phyloP scores from a whole-genome alignment of 2,888 invertebrate species.

The Drosophila maculinotata region DNA sequence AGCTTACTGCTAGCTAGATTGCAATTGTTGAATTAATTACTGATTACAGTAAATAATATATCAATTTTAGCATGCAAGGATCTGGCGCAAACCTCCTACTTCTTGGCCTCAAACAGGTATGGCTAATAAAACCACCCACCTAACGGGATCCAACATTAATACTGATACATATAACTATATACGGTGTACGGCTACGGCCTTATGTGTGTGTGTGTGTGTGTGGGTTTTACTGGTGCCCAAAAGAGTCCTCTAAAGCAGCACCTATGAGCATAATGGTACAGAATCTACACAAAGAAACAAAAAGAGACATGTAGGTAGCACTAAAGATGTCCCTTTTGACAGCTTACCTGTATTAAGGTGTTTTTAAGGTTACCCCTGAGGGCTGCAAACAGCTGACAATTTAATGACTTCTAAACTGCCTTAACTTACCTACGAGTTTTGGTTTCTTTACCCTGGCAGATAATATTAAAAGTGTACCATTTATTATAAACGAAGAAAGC shows the following conservation, averaged over 20 bases:
- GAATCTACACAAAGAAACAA: slow-evolving; percentile 9
- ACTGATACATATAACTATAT: slow-evolving; percentile 2
- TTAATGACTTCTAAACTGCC: slow-evolving; percentile 12
- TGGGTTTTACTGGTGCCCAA: slow-evolving; percentile 3
- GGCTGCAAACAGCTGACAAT: not conserved
- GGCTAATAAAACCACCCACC: slow-evolving; percentile 33
- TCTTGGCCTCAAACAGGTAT: slow-evolving; percentile 98
- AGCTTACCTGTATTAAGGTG: slow-evolving; percentile 24
- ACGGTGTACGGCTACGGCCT: not conserved
- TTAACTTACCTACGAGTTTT: not conserved
- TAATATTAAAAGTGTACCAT: not conserved
- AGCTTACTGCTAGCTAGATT: slow-evolving; percentile 13
- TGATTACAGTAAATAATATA: slow-evolving; percentile 51
- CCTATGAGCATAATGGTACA: slow-evolving; percentile 8
- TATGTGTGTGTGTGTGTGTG: slow-evolving; percentile 7
- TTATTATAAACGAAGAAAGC: too few relatives aligned
- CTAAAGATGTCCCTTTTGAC: not conserved
- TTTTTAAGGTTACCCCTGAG: not conserved
- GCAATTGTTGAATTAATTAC: slow-evolving; percentile 60
- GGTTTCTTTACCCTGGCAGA: not conserved
- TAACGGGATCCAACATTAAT: slow-evolving; percentile 9
- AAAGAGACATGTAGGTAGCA: slow-evolving; percentile 12
- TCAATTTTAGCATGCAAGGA: slow-evolving; percentile 93
- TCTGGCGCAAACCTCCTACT: slow-evolving; percentile 98
- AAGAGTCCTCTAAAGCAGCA: not conserved